These are phyloP conservation scores for Troides oblongomaculatus DNA, from an alignment of 2,888 invertebrate genomes.

Conservation along the genomic window DNA sequence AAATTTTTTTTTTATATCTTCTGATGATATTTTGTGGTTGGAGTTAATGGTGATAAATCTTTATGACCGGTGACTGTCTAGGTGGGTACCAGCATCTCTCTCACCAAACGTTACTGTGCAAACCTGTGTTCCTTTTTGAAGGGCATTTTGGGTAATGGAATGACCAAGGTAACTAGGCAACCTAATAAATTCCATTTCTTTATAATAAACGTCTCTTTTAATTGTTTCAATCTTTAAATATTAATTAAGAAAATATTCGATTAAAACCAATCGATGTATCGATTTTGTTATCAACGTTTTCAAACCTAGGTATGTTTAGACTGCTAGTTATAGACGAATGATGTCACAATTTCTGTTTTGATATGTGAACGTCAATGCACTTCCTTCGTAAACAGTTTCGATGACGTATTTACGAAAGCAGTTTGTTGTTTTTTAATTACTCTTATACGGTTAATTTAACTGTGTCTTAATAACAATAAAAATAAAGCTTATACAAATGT, in stretches of 20 bases:
- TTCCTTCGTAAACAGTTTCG: conserved; percentile 6
- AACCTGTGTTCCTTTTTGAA: too few species aligned
- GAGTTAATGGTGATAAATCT: too few species aligned
- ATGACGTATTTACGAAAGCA: conserved; percentile 6
- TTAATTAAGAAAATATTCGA: conserved; percentile 21
- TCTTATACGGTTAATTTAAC: background rate
- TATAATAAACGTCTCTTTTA: too few species aligned
- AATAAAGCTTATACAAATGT: background rate
- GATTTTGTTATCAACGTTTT: conserved; percentile 1
- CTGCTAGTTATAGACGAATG: background rate
- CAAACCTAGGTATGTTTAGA: background rate
- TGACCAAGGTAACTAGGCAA: too few species aligned
- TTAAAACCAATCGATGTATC: conserved; percentile 16
- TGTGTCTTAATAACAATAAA: background rate
- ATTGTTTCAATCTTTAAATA: too few species aligned
- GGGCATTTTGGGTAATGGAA: too few species aligned
- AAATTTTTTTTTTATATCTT: too few species aligned
- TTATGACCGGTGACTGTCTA: too few species aligned
- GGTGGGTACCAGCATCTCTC: too few species aligned
- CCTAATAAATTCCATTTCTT: too few species aligned
- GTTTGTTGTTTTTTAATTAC: conserved; percentile 7
- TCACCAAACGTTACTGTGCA: too few species aligned
- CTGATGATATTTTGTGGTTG: too few species aligned
- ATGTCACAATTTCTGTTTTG: conserved; percentile 10
- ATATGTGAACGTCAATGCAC: conserved; percentile 13